Conservation (phyloP, 2,113 vertebrate species). For the Scortum barcoo region DNA sequence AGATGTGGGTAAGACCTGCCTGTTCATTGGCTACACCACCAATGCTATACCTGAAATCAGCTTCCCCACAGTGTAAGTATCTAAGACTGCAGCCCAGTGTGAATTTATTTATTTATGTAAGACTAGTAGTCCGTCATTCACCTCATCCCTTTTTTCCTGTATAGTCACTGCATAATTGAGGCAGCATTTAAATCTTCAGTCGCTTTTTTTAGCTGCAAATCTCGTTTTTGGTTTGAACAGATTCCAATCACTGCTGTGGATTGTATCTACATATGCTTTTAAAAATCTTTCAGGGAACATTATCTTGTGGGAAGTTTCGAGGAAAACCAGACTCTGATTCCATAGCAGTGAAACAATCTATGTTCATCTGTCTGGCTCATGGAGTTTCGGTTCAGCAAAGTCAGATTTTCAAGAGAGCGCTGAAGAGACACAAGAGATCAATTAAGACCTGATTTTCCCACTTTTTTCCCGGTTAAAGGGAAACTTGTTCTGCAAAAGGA, state of each 20-base stretch:
- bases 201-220: background rate
- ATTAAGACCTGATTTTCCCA: no score
- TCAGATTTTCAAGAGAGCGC: background rate
- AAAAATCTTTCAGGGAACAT: background rate
- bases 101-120: constrained; percentile 47
- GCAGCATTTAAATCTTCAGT: background rate
- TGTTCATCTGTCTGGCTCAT: background rate
- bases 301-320: background rate
- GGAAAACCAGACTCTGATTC: constrained; percentile 19
- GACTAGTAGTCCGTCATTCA: background rate
- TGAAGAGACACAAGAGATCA: background rate
- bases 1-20: constrained; percentile 99
- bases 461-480: background rate
- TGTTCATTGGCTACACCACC: constrained; percentile 99
- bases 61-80: constrained; percentile 98
- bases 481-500: no score
- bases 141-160: constrained; percentile 15
- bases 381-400: background rate
- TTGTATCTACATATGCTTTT: background rate
- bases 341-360: background rate
- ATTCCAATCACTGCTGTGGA: background rate
- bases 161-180: background rate
- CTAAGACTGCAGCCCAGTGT: constrained; percentile 22
- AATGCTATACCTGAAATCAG: constrained; percentile 99
- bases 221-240: background rate